Evolutionary conservation across 2,888 invertebrate genomes (phyloP).

Genomic region (Hyalella azteca): DNA sequence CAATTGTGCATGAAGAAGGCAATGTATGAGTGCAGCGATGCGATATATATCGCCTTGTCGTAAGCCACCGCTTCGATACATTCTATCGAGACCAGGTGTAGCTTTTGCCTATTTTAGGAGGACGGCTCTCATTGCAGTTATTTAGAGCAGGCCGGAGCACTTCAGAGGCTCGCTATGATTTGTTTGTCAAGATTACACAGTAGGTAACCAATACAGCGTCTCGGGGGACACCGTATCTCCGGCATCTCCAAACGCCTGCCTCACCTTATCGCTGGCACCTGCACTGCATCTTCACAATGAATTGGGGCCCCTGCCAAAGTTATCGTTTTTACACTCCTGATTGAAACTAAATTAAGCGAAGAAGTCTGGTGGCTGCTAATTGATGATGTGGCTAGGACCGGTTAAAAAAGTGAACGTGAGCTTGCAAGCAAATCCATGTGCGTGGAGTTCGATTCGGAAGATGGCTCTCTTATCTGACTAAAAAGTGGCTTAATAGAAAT

Average conservation of each 20-base stretch:
- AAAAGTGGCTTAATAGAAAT: too few relatives aligned
- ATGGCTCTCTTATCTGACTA: too few relatives aligned
- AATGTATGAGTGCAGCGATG: too few relatives aligned
- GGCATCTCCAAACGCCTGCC: neutral
- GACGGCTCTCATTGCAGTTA: constrained; percentile 7
- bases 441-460: too few relatives aligned
- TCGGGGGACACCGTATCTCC: neutral
- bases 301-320: neutral
- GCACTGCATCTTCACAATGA: neutral
- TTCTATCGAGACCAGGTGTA: constrained; percentile 9
- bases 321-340: neutral
- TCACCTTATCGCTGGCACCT: neutral
- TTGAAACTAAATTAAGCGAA: constrained; percentile 11
- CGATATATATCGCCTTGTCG: too few relatives aligned
- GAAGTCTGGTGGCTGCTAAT: neutral
- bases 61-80: too few relatives aligned
- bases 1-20: too few relatives aligned
- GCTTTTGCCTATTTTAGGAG: constrained; percentile 33
- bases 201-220: neutral
- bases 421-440: too few relatives aligned
- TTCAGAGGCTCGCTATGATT: constrained; percentile 29
- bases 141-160: constrained; percentile 9
- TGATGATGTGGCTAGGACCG: too few relatives aligned
- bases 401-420: too few relatives aligned
- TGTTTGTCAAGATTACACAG: constrained; percentile 26